Base-by-base conservation (phyloP, 2,797 vertebrate genomes). In the Balearica regulorum region DNA sequence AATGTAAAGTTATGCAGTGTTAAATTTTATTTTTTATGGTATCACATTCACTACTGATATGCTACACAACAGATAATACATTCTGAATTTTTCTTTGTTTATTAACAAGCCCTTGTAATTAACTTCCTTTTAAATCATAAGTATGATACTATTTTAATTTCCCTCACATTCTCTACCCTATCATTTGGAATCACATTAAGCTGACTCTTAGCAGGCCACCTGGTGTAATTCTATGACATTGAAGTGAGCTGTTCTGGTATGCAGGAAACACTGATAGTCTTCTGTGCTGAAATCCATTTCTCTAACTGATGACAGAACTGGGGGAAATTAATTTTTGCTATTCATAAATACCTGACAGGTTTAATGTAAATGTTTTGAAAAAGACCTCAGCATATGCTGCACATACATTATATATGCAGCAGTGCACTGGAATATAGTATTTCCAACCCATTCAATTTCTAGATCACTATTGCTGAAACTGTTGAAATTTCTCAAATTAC, bases 71-170 rank as follows among this genome's bases (percentile, higher is more conserved):
- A 98, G 97, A 98, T 97, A 98, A 98, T 98, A 98, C 97, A 97
- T 96, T 96, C 96, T 89, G 97, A 96, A 98, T 97, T 98, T 98
- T 97, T 97, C 98, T 98, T 98, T 98, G 98, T 98, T 98, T 98
- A 98, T 98, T 98, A 98, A 98, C 98, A 98, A 98, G 98, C 97
- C 97, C 98, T 98, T 97, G 97, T 98, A 98, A 98, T 98, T 98
- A 98, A 98, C 98, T 98, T 98, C 98, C 98, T 98, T 98, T 98
- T 98, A 98, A 98, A 98, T 98, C 98, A 98, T 97, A 98, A 98
- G 98, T 98, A 98, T 98, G 98, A 98, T 98, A 98, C 98, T 98
- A 98, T 98, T 98, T 98, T 98, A 98, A 98, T 98, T 98, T 98
- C 98, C 97, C 96, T 98, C 98, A 98, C 98, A 98, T 96, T 98